Evolutionary conservation across 1,140 invertebrate genomes (phyloP), one percentile per base, ranked within the genome.

Genomic region (Magallana ariakensis): DNA sequence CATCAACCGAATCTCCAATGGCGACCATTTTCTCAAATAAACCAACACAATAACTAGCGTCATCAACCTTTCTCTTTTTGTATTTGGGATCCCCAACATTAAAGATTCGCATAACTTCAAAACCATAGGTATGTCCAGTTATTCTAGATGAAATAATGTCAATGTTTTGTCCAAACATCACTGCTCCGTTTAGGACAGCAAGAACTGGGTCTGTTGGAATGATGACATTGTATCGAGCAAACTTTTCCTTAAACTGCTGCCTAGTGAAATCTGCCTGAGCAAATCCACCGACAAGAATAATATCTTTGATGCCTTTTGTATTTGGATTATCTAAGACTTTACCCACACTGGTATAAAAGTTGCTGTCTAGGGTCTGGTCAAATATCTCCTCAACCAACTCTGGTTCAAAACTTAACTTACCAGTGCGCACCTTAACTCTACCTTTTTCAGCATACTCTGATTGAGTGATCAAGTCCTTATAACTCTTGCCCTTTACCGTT

Each of bases 241-340:
- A 84, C 13, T 11, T 15, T 13, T 60, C 16, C 57, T 84, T 3
- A 16, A 84, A 58, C 15, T 54, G 53, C 26, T n/a, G 82, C 86
- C n/a, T n/a, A n/a, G n/a, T n/a, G n/a, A n/a, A n/a, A n/a, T n/a
- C 26, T n/a, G 82, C 86, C 19, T 89, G 82, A 3, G 88, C 33
- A 33, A 86, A 86, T 9, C 88, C 88, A 2, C 88, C 88, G 1
- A 86, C 88, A 10, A 89, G 62, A 15, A 88, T 60, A 11, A 88
- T 86, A n/a, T 83, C 15, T 8, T 75, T 86, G 22, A 75, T 10
- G 4, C 22, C 66, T 26, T 4, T 7, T 33, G 22, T 26, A 19
- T 26, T 70, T 70, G 19, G 22, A 26, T 22, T 26, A 0, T 33
- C 22, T 7, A 70, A 22, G 26, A 26, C 11, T 56, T 81, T 56